These are phyloP conservation scores for Litocranius walleri DNA, from an alignment of 2,113 vertebrate genomes.

Conservation along the genomic window DNA sequence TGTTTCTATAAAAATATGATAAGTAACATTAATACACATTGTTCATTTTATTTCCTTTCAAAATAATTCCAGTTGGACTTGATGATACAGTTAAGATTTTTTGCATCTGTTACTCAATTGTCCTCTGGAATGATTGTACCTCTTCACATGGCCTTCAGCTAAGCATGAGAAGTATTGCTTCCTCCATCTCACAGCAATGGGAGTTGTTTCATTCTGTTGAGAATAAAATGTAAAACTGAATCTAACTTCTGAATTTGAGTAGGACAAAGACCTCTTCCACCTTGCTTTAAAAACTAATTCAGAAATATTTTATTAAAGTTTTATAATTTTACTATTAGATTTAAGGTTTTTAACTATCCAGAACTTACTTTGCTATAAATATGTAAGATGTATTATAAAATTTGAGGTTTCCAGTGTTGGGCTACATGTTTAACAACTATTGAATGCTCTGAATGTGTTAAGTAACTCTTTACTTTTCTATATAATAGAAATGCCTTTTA, in stretches of 20 bases:
- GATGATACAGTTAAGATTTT: no score
- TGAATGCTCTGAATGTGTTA: neutral
- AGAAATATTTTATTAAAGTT: neutral
- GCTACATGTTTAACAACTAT: neutral
- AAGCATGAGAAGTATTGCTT: neutral
- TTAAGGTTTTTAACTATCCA: neutral
- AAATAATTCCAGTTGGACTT: no score
- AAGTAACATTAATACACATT: neutral
- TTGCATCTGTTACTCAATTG: no score
- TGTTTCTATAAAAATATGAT: neutral
- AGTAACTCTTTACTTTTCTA: neutral
- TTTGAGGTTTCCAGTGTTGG: neutral
- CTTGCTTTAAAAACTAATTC: neutral
- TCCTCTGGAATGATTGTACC: neutral
- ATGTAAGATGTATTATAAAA: neutral
- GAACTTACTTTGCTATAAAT: neutral
- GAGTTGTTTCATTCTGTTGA: neutral
- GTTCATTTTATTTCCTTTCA: no score
- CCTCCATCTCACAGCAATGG: neutral
- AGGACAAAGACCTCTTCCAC: neutral
- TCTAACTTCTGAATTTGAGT: neutral
- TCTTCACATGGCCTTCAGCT: neutral
- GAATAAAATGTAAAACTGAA: neutral
- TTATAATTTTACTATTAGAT: neutral
- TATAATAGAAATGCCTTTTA: neutral